Base-by-base conservation (phyloP, 1,140 invertebrate genomes). In the Hyles euphorbiae region DNA sequence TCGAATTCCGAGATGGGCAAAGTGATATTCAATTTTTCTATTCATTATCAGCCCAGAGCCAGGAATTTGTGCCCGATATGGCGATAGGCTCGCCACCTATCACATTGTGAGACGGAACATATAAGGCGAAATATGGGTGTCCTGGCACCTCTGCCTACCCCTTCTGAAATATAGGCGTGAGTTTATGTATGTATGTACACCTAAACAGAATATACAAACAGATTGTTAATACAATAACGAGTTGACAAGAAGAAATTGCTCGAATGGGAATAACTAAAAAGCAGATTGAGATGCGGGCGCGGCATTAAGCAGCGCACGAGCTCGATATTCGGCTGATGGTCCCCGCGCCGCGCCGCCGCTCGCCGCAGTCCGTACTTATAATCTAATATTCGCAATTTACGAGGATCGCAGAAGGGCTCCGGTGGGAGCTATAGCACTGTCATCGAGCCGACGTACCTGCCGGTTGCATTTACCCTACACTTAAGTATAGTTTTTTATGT, bases 381-480 rank as follows among this genome's bases (percentile, higher is more conserved):
- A 87, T 85, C 82, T 87, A 87, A 87, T 87, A 87, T 87, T 87
- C 81, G 80, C 82, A 87, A 87, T 87, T 85, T 84, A 85, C 82
- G 81, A 77, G 82, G 81, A 84, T 87, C 84, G 81, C 80, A 70
- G 65, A 70, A 78, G 71, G 63, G 73, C 67, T 67, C 82, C 80
- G 56, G 56, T 47, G 81, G 84, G 82, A 81, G 71, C 75, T 69
- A 67, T 86, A 78, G 64, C 68, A 73, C 80, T 87, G 82, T 87
- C 83, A 84, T 83, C 84, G 71, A 72, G 63, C 70, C 65, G 45
- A 53, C 63, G 66, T 81, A 79, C 81, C 77, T 81, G 72, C 79
- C 70, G 69, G 68, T 55, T 77, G 76, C 80, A 81, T 72, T 81
- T 77, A 80, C 68, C 70, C 69, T 57, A 51, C 22, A 22, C 58